Evolutionary conservation across 2,113 vertebrate species (phyloP).

Genomic region (Lepisosteus oculatus): DNA sequence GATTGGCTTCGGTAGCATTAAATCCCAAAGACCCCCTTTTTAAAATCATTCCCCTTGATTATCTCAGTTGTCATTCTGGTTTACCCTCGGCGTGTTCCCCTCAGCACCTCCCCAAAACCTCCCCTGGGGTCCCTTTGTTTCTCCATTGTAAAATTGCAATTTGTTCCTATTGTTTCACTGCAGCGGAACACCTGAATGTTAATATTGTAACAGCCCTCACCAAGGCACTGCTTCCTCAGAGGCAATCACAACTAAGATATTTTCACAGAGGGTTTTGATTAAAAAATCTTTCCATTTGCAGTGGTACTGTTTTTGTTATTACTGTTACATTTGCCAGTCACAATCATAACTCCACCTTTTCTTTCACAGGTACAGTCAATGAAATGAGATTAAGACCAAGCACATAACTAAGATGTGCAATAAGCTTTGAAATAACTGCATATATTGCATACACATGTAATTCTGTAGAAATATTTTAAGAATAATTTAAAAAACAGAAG

Average conservation of each 20-base stretch:
- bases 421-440: too few species aligned
- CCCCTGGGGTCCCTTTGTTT: too few species aligned
- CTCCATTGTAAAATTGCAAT: conserved; percentile 23
- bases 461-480: too few species aligned
- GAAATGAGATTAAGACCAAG: too few species aligned
- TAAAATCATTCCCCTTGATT: conserved; percentile 19
- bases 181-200: neutral
- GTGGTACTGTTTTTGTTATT: neutral
- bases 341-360: too few species aligned
- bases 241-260: neutral
- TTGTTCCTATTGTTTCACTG: conserved; percentile 30
- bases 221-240: neutral
- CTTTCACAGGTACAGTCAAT: too few species aligned
- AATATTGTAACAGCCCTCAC: neutral
- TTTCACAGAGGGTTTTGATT: neutral
- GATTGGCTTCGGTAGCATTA: conserved; percentile 25
- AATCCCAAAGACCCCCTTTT: conserved; percentile 23
- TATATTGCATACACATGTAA: too few species aligned
- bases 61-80: conserved; percentile 1
- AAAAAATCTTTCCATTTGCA: conserved; percentile 8
- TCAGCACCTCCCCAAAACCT: too few species aligned
- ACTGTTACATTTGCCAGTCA: too few species aligned
- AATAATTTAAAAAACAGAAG: too few species aligned
- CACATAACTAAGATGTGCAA: too few species aligned
- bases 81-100: neutral